phyloP scores from a whole-genome alignment of 2,113 vertebrate species.

The Condylura cristata region DNA sequence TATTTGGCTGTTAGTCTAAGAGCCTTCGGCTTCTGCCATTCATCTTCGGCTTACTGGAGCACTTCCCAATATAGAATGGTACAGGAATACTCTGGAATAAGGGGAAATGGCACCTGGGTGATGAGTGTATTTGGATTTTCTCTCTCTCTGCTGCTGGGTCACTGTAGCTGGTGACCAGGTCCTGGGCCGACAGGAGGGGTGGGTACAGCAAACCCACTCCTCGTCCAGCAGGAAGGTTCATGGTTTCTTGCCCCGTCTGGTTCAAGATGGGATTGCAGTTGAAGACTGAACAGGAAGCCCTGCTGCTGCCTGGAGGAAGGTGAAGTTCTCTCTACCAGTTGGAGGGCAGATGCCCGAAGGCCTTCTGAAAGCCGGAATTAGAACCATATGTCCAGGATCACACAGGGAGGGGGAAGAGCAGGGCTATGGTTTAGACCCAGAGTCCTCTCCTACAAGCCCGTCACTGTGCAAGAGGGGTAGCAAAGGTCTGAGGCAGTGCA shows the following conservation, averaged over 20 bases:
- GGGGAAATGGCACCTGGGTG: not conserved
- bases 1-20: not conserved
- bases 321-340: not conserved
- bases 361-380: not conserved
- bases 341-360: not conserved
- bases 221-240: not conserved
- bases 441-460: not conserved
- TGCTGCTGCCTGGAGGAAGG: not conserved
- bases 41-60: not conserved
- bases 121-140: not conserved
- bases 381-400: not conserved
- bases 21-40: not conserved
- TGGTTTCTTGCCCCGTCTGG: too few species aligned
- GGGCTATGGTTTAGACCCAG: not conserved
- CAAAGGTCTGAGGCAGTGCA: not conserved
- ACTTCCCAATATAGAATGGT: not conserved
- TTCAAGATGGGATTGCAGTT: rapidly evolving
- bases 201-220: not conserved
- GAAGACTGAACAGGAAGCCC: not conserved
- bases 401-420: not conserved
- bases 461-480: not conserved
- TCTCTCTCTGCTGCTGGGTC: not conserved
- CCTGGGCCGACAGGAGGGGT: not conserved
- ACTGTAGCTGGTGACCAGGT: not conserved
- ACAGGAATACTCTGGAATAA: not conserved